A percentile compares a stretch with the other conserved stretches of the same genome.
phyloP scores from a whole-genome alignment of 1,140 invertebrate species.

The Solen grandis region DNA sequence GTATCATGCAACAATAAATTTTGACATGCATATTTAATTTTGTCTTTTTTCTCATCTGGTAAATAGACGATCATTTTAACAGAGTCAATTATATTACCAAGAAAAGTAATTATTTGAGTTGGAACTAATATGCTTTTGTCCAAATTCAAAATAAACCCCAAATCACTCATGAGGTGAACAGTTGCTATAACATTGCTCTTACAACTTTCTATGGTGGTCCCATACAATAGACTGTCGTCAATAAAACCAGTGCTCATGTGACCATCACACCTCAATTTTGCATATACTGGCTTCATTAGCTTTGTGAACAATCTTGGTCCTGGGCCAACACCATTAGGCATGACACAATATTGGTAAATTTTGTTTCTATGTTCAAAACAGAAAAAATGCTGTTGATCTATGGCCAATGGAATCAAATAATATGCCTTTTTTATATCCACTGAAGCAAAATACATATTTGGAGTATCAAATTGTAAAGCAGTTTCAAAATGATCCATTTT shows the following conservation, averaged over 20 bases:
- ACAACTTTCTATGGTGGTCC: conserved; percentile 31
- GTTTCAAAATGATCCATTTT: too few relatives aligned
- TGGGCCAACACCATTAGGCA: conserved; percentile 33
- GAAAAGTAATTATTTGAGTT: conserved; percentile 5
- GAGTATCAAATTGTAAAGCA: too few relatives aligned
- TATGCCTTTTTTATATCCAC: conserved; percentile 43
- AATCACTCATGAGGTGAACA: conserved; percentile 7
- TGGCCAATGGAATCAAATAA: conserved; percentile 7
- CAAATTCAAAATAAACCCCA: conserved; percentile 52
- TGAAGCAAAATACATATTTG: background rate
- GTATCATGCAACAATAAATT: conserved; percentile 14
- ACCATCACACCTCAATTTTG: conserved; percentile 36
- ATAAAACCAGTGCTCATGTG: conserved; percentile 40
- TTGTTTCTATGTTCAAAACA: conserved; percentile 34
- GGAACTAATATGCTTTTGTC: conserved; percentile 19
- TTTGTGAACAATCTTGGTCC: conserved; percentile 50
- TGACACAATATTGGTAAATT: conserved; percentile 38
- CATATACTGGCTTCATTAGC: conserved; percentile 48
- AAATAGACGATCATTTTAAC: conserved; percentile 39
- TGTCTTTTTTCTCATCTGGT: conserved; percentile 10
- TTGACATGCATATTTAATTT: conserved; percentile 26
- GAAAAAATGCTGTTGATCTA: conserved; percentile 17
- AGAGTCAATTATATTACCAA: conserved; percentile 25
- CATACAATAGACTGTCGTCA: conserved; percentile 45
- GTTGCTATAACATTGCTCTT: conserved; percentile 51